Percentiles rank a stretch among this genome's conserved stretches.
Conservation (phyloP, 1,140 invertebrate genomes). For the Orussus abietinus region DNA sequence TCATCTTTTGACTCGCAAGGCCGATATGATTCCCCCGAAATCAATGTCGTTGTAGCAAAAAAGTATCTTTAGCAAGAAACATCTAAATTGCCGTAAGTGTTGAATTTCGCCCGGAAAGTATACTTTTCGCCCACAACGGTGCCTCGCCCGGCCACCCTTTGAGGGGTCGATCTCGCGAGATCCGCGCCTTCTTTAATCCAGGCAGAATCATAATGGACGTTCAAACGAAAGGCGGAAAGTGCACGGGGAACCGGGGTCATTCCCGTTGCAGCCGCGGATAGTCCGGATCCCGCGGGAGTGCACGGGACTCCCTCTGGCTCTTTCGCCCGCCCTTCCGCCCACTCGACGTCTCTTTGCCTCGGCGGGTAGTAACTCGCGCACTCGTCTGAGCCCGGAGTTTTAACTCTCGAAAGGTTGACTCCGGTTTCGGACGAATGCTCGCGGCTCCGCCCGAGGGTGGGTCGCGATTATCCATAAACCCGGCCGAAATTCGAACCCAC, state of each 20-base stretch:
- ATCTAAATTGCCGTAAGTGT: too few species aligned
- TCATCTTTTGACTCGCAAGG: too few species aligned
- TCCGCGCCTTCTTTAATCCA: not conserved
- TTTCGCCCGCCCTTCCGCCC: not conserved
- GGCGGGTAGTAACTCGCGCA: not conserved
- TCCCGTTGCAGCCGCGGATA: too few species aligned
- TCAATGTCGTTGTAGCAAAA: too few species aligned
- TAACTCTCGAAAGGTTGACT: not conserved
- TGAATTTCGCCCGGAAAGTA: too few species aligned
- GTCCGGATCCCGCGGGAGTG: too few species aligned
- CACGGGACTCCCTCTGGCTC: not conserved
- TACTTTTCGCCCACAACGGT: too few species aligned
- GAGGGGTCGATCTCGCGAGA: not conserved
- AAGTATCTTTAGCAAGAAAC: too few species aligned
- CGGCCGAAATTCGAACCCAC: not conserved
- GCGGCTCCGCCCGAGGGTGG: not conserved
- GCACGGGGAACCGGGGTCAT: too few species aligned
- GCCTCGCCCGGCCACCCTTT: too few species aligned
- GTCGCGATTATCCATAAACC: not conserved
- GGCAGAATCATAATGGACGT: not conserved
- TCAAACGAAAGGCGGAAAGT: not conserved
- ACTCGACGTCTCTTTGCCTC: not conserved
- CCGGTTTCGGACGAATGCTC: slow-evolving; percentile 1
- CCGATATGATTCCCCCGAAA: too few species aligned
- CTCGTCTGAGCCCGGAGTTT: not conserved